phyloP scores from a whole-genome alignment of 2,797 vertebrate genomes.

The Otolemur crassicaudatus region DNA sequence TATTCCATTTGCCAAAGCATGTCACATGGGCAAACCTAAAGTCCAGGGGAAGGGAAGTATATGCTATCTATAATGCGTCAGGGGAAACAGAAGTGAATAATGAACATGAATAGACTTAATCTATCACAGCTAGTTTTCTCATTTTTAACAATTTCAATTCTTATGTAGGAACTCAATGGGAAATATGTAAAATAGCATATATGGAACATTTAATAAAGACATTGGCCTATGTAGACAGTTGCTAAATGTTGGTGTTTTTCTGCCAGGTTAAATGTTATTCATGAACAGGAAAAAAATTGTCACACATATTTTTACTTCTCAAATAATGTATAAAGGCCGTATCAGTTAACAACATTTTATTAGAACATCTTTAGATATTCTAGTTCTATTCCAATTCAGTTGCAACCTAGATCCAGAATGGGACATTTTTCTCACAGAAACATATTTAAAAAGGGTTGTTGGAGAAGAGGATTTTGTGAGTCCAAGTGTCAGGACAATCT shows the following conservation, averaged over 20 bases:
- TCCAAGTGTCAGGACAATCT: not conserved
- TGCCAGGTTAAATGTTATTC: not conserved
- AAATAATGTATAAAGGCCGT: not conserved
- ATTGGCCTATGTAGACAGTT: not conserved
- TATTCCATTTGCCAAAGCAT: conserved; percentile 1
- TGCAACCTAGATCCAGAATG: not conserved
- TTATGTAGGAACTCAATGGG: not conserved
- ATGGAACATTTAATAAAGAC: not conserved
- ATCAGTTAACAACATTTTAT: not conserved
- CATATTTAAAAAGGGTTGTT: not conserved
- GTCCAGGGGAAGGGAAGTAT: not conserved
- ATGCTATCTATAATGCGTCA: not conserved
- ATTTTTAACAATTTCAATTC: not conserved
- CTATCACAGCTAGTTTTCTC: not conserved
- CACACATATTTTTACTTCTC: not conserved
- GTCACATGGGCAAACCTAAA: not conserved
- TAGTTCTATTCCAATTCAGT: not conserved
- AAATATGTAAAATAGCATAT: not conserved
- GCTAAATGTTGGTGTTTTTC: not conserved
- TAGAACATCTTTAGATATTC: not conserved
- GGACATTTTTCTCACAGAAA: not conserved
- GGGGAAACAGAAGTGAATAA: not conserved
- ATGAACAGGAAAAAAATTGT: not conserved
- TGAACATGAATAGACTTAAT: not conserved
- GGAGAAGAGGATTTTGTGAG: not conserved